These are phyloP conservation scores for Orientallactaga bullata DNA, from an alignment of 2,113 vertebrate genomes.

Conservation along the genomic window DNA sequence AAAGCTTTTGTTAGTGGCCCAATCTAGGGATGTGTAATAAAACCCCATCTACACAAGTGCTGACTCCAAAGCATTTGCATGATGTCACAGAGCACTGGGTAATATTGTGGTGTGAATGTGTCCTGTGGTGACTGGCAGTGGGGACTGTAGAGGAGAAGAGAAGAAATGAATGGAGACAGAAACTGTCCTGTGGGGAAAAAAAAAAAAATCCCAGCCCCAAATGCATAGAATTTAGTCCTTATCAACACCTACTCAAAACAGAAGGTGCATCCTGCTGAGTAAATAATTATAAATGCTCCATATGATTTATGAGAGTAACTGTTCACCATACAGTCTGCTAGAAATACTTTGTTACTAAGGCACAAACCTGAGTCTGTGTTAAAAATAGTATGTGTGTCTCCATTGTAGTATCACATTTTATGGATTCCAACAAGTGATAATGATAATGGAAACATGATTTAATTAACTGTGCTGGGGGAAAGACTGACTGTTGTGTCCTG, in stretches of 20 bases:
- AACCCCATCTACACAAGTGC: neutral
- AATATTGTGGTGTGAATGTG: neutral
- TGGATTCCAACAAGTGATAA: neutral
- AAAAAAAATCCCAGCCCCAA: neutral
- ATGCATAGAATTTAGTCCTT: slow-evolving; percentile 32
- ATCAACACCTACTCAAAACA: slow-evolving; percentile 42
- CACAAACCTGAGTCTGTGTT: neutral
- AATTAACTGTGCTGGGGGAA: neutral
- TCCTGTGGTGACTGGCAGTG: neutral
- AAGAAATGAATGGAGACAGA: neutral
- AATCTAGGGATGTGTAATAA: neutral
- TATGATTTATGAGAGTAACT: neutral
- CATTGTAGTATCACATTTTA: neutral
- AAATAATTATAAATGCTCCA: neutral
- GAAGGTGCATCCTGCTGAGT: neutral
- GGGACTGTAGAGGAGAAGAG: neutral
- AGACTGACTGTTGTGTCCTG: neutral
- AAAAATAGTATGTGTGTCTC: neutral
- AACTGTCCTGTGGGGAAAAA: neutral
- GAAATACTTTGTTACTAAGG: neutral
- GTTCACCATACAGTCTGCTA: neutral
- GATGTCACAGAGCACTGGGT: neutral
- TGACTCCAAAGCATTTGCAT: neutral
- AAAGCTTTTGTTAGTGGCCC: neutral
- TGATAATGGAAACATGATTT: neutral